Evolutionary conservation across 2,797 vertebrate genomes (phyloP), one percentile per base, ranked within the genome.

Genomic region (Brachyalestes nurse): DNA sequence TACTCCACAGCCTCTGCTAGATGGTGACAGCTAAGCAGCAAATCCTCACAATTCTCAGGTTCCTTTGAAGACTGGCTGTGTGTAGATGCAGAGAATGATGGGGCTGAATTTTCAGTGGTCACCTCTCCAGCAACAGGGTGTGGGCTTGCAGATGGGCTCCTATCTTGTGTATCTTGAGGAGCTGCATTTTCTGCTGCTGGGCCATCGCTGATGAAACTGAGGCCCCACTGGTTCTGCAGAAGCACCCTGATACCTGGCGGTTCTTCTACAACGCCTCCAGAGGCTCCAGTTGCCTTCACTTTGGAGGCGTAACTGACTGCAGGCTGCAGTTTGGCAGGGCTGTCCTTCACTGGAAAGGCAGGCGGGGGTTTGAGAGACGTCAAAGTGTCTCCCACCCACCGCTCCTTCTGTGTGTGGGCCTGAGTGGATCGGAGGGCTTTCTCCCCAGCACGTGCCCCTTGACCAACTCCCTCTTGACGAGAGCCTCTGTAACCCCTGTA

Each of bases 291-390:
- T 0, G 93, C 92, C 90, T 96, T 96, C 87, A 96, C 95, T 90
- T 96, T 96, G 87, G 95, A 96, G 80, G 96, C 96, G 76, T 96
- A 96, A 90, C 95, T 96, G 80, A 96, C 94, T 0, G 95, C 91
- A 0, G 95, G 96, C 89, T 95, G 94, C 87, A 95, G 93, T 82
- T 96, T 95, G 84, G 95, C 95, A 1, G 94, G 95, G 86, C 96
- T 96, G 92, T 95, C 95, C 89, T 95, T 94, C 77, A 96, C 95
- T 0, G 96, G 96, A 85, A 96, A 96, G 13, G 95, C 91, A 5
- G 95, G 95, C 0, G 95, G 95, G 17, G 95, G 95, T 88, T 93
- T 95, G 53, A 96, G 95, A 84, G 95, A 91, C 0, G 93, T 92
- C 89, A 96, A 91, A 80, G 94, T 92, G 89, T 94, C 92, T 88